Evolutionary conservation across 2,797 vertebrate species (phyloP).

Genomic region (Malurus splendens): DNA sequence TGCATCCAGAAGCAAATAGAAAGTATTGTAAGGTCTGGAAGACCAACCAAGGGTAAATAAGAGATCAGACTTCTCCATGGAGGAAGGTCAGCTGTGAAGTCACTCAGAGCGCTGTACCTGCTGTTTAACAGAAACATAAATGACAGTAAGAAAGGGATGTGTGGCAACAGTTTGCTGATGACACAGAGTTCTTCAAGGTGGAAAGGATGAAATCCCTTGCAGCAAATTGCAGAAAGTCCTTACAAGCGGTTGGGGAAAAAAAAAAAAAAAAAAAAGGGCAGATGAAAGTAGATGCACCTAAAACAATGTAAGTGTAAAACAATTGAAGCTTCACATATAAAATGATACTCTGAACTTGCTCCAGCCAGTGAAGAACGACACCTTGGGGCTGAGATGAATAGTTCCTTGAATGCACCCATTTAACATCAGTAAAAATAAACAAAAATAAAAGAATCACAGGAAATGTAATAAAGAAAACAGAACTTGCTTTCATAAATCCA

Average conservation of each 20-base stretch:
- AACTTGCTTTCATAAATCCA: fast-evolving
- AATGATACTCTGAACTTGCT: not conserved
- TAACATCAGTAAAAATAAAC: not conserved
- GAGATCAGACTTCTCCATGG: not conserved
- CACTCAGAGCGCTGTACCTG: not conserved
- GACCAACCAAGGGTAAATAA: not conserved
- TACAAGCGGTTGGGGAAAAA: not conserved
- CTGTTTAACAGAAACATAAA: not conserved
- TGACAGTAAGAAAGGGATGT: not conserved
- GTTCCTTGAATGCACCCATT: not conserved
- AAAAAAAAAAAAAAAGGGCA: not conserved
- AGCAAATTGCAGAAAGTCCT: not conserved
- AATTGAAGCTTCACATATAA: not conserved
- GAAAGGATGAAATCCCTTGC: not conserved
- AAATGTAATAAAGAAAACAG: not conserved
- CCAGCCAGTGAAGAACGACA: not conserved
- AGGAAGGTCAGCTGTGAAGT: not conserved
- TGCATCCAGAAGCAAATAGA: not conserved
- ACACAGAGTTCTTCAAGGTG: not conserved
- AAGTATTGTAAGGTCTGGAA: not conserved
- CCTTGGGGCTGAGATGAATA: not conserved
- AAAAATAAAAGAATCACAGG: not conserved
- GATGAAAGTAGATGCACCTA: not conserved
- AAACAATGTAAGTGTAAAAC: fast-evolving
- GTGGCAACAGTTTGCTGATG: not conserved